Conservation (phyloP, 2,113 vertebrate genomes). For the Nymphicus hollandicus region DNA sequence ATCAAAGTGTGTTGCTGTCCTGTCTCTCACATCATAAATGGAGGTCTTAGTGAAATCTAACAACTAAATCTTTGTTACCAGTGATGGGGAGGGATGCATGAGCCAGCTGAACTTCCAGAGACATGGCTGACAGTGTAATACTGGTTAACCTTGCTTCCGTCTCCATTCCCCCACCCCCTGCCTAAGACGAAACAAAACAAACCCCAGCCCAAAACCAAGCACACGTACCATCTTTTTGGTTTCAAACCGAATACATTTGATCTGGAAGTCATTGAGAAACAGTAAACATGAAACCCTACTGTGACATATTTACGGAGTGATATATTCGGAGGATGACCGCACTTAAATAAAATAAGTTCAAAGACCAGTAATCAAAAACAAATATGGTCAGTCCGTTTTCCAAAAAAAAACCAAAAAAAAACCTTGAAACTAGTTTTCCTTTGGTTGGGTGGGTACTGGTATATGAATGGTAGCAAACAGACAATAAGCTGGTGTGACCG, state of each 20-base stretch:
- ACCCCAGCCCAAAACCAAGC: slow-evolving; percentile 16
- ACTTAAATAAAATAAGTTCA: slow-evolving; percentile 53
- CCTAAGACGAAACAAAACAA: slow-evolving; percentile 37
- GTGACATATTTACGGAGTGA: slow-evolving; percentile 44
- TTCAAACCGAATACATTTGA: slow-evolving; percentile 31
- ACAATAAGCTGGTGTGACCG: background rate
- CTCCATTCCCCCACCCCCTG: background rate
- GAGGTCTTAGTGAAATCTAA: background rate
- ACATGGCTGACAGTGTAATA: background rate
- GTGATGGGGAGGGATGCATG: background rate
- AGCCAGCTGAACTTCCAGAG: background rate
- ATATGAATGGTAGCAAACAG: background rate
- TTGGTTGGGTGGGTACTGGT: background rate
- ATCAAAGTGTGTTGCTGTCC: background rate
- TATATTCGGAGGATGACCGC: slow-evolving; percentile 44
- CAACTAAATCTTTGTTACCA: background rate
- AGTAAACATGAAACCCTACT: slow-evolving; percentile 50
- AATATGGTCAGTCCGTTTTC: slow-evolving; percentile 23
- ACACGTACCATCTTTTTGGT: background rate
- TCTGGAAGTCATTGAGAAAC: slow-evolving; percentile 65
- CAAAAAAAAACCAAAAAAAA: background rate
- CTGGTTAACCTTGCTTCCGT: slow-evolving; percentile 30
- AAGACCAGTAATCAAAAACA: slow-evolving; percentile 56
- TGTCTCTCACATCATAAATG: background rate
- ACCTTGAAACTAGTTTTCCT: background rate